Evolutionary conservation across 2,888 invertebrate species (phyloP).

Genomic region (Erebia epiphron): DNA sequence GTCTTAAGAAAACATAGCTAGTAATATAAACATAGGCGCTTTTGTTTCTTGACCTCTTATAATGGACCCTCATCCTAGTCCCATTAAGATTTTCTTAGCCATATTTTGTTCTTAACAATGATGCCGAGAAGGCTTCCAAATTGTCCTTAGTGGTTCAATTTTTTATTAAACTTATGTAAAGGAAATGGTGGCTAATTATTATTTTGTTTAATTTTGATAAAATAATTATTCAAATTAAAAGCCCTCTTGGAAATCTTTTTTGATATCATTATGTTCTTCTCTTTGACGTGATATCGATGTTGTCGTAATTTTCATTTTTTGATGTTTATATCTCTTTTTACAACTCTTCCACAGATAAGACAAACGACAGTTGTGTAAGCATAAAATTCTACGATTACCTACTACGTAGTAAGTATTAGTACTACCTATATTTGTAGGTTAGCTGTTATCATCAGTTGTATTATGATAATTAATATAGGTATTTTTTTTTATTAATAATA

Average conservation of each 20-base stretch:
- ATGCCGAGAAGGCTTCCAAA: conserved; percentile 45
- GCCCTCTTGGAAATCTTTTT: conserved; percentile 22
- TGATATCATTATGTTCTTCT: too few relatives aligned
- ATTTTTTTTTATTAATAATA: too few relatives aligned
- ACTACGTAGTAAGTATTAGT: too few relatives aligned
- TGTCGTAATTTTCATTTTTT: too few relatives aligned
- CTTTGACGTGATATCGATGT: too few relatives aligned
- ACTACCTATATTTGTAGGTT: too few relatives aligned
- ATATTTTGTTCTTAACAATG: conserved; percentile 46
- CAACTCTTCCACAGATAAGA: too few relatives aligned
- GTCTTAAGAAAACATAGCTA: conserved; percentile 22
- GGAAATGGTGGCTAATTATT: conserved; percentile 45
- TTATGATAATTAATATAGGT: too few relatives aligned
- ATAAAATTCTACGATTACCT: too few relatives aligned
- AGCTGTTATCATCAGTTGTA: too few relatives aligned
- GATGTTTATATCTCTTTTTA: too few relatives aligned
- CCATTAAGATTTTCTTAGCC: conserved; percentile 47
- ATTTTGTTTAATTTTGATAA: conserved; percentile 58
- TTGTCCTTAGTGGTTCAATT: conserved; percentile 51
- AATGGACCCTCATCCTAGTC: conserved; percentile 34
- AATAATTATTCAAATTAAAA: conserved; percentile 52
- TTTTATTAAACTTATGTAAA: conserved; percentile 52
- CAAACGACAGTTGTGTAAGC: too few relatives aligned
- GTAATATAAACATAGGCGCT: conserved; percentile 27
- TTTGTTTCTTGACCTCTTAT: conserved; percentile 28